A percentile compares a stretch with the other conserved stretches of the same genome.
phyloP scores from a whole-genome alignment of 2,797 vertebrate genomes.

The Florisuga fusca region DNA sequence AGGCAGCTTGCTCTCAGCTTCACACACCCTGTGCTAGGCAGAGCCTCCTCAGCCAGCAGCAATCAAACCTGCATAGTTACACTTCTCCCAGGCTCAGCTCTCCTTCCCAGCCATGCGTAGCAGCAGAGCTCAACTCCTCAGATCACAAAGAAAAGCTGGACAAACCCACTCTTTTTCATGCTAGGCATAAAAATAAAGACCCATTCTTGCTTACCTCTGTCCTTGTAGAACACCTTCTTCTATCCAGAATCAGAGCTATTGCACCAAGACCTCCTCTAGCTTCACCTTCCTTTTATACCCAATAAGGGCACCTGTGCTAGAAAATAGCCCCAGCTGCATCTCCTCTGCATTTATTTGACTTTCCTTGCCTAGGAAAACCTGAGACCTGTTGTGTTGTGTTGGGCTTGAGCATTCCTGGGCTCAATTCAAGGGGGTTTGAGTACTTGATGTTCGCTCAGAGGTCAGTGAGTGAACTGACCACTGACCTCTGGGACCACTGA shows the following conservation, averaged over 20 bases:
- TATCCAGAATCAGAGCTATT: not conserved
- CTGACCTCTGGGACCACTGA: not conserved
- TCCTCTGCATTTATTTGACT: not conserved
- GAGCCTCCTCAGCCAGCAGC: not conserved
- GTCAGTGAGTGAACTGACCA: not conserved
- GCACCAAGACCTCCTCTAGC: fast-evolving
- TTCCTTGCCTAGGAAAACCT: not conserved
- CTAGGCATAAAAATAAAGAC: not conserved
- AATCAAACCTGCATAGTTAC: not conserved
- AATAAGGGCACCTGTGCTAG: not conserved
- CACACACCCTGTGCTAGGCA: not conserved
- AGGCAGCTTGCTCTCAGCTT: not conserved
- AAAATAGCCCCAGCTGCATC: not conserved
- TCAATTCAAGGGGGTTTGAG: not conserved
- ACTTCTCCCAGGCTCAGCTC: not conserved
- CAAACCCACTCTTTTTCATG: not conserved
- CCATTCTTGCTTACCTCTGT: not conserved
- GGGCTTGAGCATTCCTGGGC: not conserved
- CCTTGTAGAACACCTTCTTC: fast-evolving
- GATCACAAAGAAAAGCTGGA: not conserved
- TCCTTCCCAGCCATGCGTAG: not conserved
- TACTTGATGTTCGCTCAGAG: not conserved
- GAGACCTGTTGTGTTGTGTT: not conserved
- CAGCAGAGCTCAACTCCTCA: not conserved
- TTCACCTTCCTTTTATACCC: not conserved